Evolutionary conservation across 1,140 invertebrate genomes (phyloP).

Genomic region (Orchesella cincta): DNA sequence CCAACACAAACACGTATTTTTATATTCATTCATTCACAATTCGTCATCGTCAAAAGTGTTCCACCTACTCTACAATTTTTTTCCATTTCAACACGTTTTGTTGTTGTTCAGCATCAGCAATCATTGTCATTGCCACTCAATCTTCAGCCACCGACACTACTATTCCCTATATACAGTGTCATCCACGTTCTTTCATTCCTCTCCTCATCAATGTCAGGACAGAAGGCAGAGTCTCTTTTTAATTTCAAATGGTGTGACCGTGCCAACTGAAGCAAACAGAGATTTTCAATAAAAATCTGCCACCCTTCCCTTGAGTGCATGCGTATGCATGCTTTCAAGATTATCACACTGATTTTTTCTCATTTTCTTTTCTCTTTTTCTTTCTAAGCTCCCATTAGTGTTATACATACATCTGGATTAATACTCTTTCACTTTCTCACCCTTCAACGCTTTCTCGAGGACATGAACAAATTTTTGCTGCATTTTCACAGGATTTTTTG

Average conservation of each 20-base stretch:
- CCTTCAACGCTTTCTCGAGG: conserved; percentile 17
- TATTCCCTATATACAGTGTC: not conserved
- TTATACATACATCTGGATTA: not conserved
- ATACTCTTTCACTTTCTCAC: not conserved
- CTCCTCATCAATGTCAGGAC: conserved; percentile 15
- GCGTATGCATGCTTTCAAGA: conserved; percentile 20
- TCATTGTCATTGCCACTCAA: not conserved
- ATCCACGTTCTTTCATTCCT: not conserved
- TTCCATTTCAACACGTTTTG: not conserved
- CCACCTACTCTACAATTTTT: too few relatives aligned
- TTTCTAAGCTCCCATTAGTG: conserved; percentile 7
- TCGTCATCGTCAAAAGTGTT: too few relatives aligned
- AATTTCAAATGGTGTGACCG: conserved; percentile 48
- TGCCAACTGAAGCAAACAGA: conserved; percentile 48
- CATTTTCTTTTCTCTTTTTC: not conserved
- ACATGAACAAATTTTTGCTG: not conserved
- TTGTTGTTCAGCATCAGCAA: not conserved
- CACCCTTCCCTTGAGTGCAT: conserved; percentile 22
- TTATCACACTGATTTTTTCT: conserved; percentile 23
- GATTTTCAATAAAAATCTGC: conserved; percentile 45
- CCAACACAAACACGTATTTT: too few relatives aligned
- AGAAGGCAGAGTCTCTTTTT: conserved; percentile 36
- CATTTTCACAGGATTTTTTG: not conserved
- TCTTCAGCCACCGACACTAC: not conserved
- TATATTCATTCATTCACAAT: too few relatives aligned